Evolutionary conservation across 2,113 vertebrate genomes (phyloP), one percentile per base, ranked within the genome.

Genomic region (Cavia porcellus): DNA sequence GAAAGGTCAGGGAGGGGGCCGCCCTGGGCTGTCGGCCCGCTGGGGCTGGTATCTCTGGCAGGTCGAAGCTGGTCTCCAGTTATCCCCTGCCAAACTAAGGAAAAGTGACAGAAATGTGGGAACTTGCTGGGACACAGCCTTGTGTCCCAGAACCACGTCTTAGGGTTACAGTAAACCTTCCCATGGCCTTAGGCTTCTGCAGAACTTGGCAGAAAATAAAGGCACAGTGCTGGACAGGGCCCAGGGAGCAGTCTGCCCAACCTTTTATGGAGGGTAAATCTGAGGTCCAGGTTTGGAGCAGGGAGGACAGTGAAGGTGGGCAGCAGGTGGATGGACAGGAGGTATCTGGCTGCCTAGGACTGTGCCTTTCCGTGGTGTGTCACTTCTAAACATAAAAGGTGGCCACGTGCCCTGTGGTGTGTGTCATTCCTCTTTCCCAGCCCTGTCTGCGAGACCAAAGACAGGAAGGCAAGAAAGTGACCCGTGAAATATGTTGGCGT

Each of bases 11-110:
- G 0, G 1, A 74, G 32, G 59, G 25, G 38, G 42, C 59, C 38
- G 91, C 86, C 75, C 20, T 2, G 2, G 93, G 96, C 93, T 0
- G 9, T 72, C 0, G 32, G 93, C 96, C 96, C 38, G 62, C 52
- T 42, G 72, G 90, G 89, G 20, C 93, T 93, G 93, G 74, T 24
- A 83, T 88, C 89, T 82, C 86, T 7, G 86, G 64, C 61, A n/a
- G 91, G 86, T 66, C 55, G 2, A 93, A 88, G 94, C 90, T 93
- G 95, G 80, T 59, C 84, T 94, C 83, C 35, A 47, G 28, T 25
- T 25, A 14, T 24, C 28, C 55, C 57, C 64, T 62, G 70, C 47
- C 1, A 8, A 90, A 42, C 30, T n/a, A 35, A 86, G 42, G 72
- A 15, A 70, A 89, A 64, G 84, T n/a, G 84, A 30, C 62, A 42